Base-by-base conservation (phyloP, 2,113 vertebrate genomes). In the Gnathonemus echidnorhynchus region DNA sequence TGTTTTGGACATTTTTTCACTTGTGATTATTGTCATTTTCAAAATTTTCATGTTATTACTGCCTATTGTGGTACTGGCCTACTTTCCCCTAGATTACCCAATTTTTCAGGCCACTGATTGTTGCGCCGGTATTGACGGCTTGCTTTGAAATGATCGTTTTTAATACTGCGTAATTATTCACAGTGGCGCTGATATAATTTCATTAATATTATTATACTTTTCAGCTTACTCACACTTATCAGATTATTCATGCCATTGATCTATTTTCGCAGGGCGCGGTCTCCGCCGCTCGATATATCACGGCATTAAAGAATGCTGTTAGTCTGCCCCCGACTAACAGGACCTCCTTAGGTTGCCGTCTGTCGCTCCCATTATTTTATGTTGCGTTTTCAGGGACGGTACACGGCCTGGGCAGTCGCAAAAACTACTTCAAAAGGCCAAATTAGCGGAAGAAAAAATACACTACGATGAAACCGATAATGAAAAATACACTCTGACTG, bases 1-100 rank as follows among this genome's bases (percentile, higher is more conserved):
- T 88, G 62, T 74, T 46, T 62, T 74, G 66, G n/a, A 53, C 35
- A 7, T 83, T 89, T 49, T 77, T 77, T 89, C 49, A 50, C n/a
- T 80, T 77, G 70, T 10, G 31, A 88, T 88, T 70, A 88, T 49
- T 86, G 86, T 52, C 86, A 87, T 52, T 87, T 87, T 87, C 86
- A 6, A 87, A 52, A 87, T 87, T 35, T 39, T 88, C 87, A 62
- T n/a, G 39, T 58, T 45, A 42, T 62, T 62, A 39, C 31, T 19
- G 35, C 31, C 13, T 35, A 56, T 21, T 27, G 53, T 88, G 39
- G 2, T 62, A 88, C 9, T 46, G 87, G 8, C 42, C 35, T 62
- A 45, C 53, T 42, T 87, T 53, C 2, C 15, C 45, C 1, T 50
- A 49, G 27, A 35, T 35, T 45, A 88, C 39, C 39, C 31, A 45